Percentiles rank a stretch among this genome's conserved stretches.
Conservation (phyloP, 2,113 vertebrate species). For the Oncorhynchus kisutch region DNA sequence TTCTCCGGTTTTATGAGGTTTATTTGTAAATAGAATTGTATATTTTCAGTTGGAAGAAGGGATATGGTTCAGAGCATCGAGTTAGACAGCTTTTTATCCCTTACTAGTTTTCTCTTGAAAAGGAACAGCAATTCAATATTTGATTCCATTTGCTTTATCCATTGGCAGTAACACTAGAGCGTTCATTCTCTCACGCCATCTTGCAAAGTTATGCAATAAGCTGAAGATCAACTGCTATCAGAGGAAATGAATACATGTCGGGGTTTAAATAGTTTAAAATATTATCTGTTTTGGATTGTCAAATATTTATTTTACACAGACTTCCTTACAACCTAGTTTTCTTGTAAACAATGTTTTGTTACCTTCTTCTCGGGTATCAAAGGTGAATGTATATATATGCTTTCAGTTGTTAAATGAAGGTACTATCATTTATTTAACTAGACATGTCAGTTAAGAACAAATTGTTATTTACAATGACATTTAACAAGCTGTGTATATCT, state of each 20-base stretch:
- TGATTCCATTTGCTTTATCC: background rate
- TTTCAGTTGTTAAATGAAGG: background rate
- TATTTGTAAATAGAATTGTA: background rate
- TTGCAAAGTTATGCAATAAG: conserved; percentile 35
- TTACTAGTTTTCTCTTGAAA: background rate
- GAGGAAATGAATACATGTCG: background rate
- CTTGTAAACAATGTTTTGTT: background rate
- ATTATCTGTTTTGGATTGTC: background rate
- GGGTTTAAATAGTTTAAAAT: no score
- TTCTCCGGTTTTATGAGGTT: background rate
- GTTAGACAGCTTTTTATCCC: background rate
- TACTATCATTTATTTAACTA: background rate
- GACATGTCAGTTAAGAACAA: no score
- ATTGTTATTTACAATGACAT: no score
- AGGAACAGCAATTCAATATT: background rate
- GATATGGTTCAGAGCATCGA: background rate
- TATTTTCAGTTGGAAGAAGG: background rate
- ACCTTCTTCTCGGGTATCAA: background rate
- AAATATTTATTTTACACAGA: background rate
- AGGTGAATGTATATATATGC: background rate
- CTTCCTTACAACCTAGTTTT: background rate
- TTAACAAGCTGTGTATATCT: background rate
- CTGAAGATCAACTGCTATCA: background rate
- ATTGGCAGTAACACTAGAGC: background rate
- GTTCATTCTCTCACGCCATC: background rate